These are phyloP conservation scores for roundworm (Caenorhabditis elegans) DNA, from an alignment of 1,140 invertebrate species.

Conservation along the genomic window WBcel235 BX284602.5:8659001-8659500, in stretches of 20 bases:
- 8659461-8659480: neutral
- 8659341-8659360: constrained; percentile 34
- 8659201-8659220: neutral
- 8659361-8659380: constrained; percentile 34
- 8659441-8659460: neutral
- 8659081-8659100: no score
- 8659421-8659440: neutral
- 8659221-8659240: constrained; percentile 1
- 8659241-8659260: neutral
- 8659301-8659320: neutral
- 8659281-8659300: neutral
- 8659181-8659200: neutral
- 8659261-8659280: neutral
- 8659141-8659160: neutral
- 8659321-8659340: neutral
- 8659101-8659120: no score
- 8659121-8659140: no score
- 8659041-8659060: no score
- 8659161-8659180: neutral
- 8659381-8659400: constrained; percentile 43
- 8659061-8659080: no score
- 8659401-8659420: constrained; percentile 11
- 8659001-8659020: no score
- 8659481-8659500: neutral
- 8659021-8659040: no score